Conservation (phyloP, 1,140 invertebrate genomes). For the Cyclargus thomasi region DNA sequence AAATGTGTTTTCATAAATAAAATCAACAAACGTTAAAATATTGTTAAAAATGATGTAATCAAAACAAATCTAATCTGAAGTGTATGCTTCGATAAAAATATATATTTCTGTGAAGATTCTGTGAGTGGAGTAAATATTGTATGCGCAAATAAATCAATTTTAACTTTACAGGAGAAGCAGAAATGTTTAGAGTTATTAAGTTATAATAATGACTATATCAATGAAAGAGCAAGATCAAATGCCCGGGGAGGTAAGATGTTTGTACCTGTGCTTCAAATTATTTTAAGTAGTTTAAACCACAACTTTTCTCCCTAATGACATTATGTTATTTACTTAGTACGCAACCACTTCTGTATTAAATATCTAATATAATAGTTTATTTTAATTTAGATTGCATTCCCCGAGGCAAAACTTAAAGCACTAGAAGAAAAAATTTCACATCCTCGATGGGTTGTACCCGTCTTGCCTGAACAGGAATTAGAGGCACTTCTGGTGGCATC, state of each 20-base stretch:
- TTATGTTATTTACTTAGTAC: neutral
- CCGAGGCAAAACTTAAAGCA: slow-evolving; percentile 87
- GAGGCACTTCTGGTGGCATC: slow-evolving; percentile 93
- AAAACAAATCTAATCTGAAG: neutral
- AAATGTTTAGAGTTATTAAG: slow-evolving; percentile 60
- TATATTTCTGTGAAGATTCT: neutral
- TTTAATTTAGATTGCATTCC: slow-evolving; percentile 79
- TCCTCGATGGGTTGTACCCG: slow-evolving; percentile 97
- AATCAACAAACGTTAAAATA: neutral
- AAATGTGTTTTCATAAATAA: neutral
- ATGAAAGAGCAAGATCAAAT: slow-evolving; percentile 70
- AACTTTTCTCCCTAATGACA: too few relatives aligned
- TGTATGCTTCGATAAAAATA: neutral
- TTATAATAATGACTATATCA: slow-evolving; percentile 71
- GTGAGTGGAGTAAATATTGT: slow-evolving; percentile 1
- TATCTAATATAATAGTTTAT: slow-evolving; percentile 21
- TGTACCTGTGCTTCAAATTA: neutral
- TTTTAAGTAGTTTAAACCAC: neutral
- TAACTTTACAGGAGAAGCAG: slow-evolving; percentile 44
- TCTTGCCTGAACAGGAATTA: slow-evolving; percentile 95
- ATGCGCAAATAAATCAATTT: slow-evolving; percentile 6
- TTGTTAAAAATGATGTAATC: neutral
- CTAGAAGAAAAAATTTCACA: slow-evolving; percentile 96
- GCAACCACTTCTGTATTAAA: neutral
- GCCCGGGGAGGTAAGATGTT: slow-evolving; percentile 58